These are phyloP conservation scores for Nasonia vitripennis DNA, from an alignment of 1,140 invertebrate genomes.

Conservation along the genomic window DNA sequence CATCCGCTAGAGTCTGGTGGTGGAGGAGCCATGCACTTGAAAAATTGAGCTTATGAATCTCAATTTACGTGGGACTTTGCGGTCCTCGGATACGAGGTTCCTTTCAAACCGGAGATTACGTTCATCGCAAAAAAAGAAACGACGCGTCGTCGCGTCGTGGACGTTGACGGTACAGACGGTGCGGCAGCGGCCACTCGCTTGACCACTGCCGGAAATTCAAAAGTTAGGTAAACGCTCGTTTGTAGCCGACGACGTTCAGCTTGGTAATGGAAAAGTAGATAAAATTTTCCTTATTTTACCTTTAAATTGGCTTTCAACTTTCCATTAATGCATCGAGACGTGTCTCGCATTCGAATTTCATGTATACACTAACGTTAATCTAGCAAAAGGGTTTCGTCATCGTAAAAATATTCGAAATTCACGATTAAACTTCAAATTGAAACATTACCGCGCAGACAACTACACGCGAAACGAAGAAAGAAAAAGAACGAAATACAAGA, in stretches of 20 bases:
- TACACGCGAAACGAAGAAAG: not conserved
- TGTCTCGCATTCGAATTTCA: not conserved
- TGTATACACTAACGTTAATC: no score
- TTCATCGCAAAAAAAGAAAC: conserved; percentile 45
- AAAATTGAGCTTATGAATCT: conserved; percentile 49
- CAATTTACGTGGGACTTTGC: conserved; percentile 41
- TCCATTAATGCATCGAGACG: not conserved
- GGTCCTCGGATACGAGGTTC: conserved; percentile 34
- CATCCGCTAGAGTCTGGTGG: not conserved
- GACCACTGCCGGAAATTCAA: conserved; percentile 51
- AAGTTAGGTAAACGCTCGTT: conserved; percentile 34
- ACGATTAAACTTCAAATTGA: not conserved
- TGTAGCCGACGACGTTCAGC: not conserved
- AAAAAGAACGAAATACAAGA: not conserved
- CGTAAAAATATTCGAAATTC: no score
- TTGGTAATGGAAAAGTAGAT: conserved; percentile 1
- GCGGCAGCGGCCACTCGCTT: not conserved
- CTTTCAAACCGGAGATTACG: conserved; percentile 49
- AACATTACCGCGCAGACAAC: not conserved
- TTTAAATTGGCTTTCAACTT: not conserved
- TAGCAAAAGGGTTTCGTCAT: no score
- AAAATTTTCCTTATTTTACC: not conserved
- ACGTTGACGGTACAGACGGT: not conserved
- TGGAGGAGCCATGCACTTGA: not conserved
- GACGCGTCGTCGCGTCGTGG: not conserved